Base-by-base conservation (phyloP, 2,888 invertebrate genomes). In the Cerastoderma edule region DNA sequence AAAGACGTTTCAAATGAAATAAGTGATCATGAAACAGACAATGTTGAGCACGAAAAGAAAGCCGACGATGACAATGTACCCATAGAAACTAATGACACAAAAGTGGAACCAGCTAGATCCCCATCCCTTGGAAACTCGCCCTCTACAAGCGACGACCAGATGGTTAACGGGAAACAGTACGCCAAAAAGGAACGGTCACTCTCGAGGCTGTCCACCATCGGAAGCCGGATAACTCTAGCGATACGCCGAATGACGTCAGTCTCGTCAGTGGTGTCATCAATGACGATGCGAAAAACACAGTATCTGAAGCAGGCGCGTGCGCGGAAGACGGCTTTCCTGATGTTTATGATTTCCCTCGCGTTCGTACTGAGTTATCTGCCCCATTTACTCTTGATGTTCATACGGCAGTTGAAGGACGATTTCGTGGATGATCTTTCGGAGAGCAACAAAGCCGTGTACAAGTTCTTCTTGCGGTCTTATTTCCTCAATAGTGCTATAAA, bases 401-500 rank as follows among this genome's bases (percentile, higher is more conserved):
- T 78, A 0, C 33, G 83, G 16, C 67, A 60, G 35, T 27, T 84
- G 2, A 69, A 78, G 35, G 50, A 57, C 5, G 60, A 68, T 13
- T 82, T 84, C 30, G 76, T 82, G 6, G 77, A 81, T 4, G 67
- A 71, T 19, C 28, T 86, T 63, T 50, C 69, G 1, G 73, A 78
- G 22, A 33, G 46, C 1, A 71, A 48, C 16, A 77, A 72, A 27
- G 80, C 78, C 0, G 78, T 75, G 10, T 85, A 84, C 54, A 77
- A 77, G 13, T 81, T 87, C 64, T 83, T 84, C 44, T 60, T 87
- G 66, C 66, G 87, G 2, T 85, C 84, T 1, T 86, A 85, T 39
- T 86, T 84, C 44, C 35, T 86, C 10, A 84, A 85, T 69, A 83
- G 86, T 64, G 84, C 87, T 4, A 72, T 85, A 10, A 88, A 88